These are phyloP conservation scores for Gavialis gangeticus DNA, from an alignment of 2,113 vertebrate species.

Conservation along the genomic window DNA sequence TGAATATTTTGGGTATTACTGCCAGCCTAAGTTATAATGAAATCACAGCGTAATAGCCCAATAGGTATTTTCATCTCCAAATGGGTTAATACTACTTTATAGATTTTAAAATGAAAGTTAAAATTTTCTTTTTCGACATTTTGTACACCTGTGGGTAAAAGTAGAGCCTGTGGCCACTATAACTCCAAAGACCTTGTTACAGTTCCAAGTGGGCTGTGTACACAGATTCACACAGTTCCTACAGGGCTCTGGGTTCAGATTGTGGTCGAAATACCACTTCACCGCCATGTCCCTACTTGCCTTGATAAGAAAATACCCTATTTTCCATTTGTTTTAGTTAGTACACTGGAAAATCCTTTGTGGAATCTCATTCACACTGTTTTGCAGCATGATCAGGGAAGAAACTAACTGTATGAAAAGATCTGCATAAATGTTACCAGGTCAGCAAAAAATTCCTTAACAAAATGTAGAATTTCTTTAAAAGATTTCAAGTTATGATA, in stretches of 20 bases:
- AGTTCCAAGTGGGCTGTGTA: not conserved
- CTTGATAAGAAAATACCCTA: not conserved
- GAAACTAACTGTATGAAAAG: not conserved
- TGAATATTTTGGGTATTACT: constrained; percentile 28
- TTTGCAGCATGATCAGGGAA: not conserved
- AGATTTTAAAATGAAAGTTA: not conserved
- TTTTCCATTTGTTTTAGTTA: not conserved
- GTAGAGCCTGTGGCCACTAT: not conserved
- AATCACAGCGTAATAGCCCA: not conserved
- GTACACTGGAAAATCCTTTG: not conserved
- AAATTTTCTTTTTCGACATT: not conserved
- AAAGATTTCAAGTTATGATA: not conserved
- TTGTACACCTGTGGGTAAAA: not conserved
- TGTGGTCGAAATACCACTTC: not conserved
- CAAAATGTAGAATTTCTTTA: not conserved
- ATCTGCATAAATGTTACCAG: too few species aligned
- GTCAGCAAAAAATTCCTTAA: not conserved
- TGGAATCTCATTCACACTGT: not conserved
- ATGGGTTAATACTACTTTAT: not conserved
- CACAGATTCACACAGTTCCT: not conserved
- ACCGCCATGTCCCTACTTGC: accelerated
- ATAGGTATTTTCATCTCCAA: not conserved
- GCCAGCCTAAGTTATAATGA: not conserved
- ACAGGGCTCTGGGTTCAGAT: not conserved
- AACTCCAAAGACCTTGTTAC: not conserved